Evolutionary conservation across 2,113 vertebrate species (phyloP).

Genomic region (Larimichthys polyactis): DNA sequence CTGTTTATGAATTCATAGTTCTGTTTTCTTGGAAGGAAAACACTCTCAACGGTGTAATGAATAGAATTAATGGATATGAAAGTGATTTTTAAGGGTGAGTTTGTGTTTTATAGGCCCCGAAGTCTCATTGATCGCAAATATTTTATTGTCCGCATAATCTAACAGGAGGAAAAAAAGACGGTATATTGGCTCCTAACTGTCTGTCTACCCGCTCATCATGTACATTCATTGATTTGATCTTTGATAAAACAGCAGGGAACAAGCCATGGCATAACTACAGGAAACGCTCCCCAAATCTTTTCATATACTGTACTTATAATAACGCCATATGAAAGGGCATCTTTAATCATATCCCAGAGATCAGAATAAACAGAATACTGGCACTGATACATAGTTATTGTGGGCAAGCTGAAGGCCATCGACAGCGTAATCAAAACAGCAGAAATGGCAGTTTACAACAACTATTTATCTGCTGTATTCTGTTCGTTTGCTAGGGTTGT

Average conservation of each 20-base stretch:
- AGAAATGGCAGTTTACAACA: no score
- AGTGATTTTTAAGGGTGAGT: constrained; percentile 19
- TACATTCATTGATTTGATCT: not conserved
- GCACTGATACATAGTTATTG: no score
- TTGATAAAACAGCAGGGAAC: constrained; percentile 6
- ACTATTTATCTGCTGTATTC: no score
- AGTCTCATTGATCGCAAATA: constrained; percentile 33
- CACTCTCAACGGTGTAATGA: constrained; percentile 34
- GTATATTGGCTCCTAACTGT: not conserved
- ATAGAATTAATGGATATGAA: constrained; percentile 35
- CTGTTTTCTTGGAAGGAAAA: constrained; percentile 22
- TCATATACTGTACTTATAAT: not conserved
- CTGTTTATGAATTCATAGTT: constrained; percentile 40
- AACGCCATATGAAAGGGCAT: not conserved
- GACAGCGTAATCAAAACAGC: no score
- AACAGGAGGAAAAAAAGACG: constrained; percentile 15
- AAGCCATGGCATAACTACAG: not conserved
- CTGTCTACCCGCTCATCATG: constrained; percentile 4
- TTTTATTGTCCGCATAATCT: constrained; percentile 24
- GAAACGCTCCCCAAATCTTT: not conserved
- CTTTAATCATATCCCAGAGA: no score
- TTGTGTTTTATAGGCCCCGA: constrained; percentile 41
- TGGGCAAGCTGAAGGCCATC: no score
- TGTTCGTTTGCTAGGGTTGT: no score
- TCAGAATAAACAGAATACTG: no score